Conservation (phyloP, 2,113 vertebrate species). For the Phylloscopus trochiloides region DNA sequence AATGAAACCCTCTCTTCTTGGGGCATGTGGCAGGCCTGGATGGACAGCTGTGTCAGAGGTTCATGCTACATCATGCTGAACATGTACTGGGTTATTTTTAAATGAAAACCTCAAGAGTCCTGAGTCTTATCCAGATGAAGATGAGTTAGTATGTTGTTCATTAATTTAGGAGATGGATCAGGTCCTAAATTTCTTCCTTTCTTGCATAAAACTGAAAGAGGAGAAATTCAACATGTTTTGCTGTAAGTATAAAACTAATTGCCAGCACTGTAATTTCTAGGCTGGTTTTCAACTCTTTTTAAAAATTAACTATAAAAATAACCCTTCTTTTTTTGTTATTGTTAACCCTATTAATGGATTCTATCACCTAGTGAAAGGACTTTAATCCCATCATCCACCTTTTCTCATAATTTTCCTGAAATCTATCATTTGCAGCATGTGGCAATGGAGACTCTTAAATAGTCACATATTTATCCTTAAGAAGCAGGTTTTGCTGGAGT, state of each 20-base stretch:
- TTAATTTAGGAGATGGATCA: neutral
- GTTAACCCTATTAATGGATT: slow-evolving; percentile 44
- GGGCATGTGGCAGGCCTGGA: neutral
- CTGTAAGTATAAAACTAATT: slow-evolving; percentile 47
- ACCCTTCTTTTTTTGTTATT: slow-evolving; percentile 13
- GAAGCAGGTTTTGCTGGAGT: slow-evolving; percentile 68
- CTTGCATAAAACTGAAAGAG: neutral
- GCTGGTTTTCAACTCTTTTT: neutral
- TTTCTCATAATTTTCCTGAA: slow-evolving; percentile 40
- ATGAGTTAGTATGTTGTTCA: neutral
- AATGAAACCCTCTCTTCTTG: neutral
- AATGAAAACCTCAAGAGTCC: neutral
- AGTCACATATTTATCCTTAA: slow-evolving; percentile 68
- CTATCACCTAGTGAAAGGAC: neutral
- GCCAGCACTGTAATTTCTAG: neutral
- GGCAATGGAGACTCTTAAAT: slow-evolving; percentile 16
- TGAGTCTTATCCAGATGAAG: neutral
- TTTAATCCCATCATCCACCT: slow-evolving; percentile 1
- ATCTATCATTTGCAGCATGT: slow-evolving; percentile 63
- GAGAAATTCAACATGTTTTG: neutral
- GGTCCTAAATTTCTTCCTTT: neutral
- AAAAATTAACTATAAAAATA: slow-evolving; percentile 14
- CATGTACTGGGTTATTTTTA: neutral
- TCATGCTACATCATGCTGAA: neutral
- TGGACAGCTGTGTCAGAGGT: neutral